Evolutionary conservation across 2,888 invertebrate genomes (phyloP), one percentile per base, ranked within the genome.

Genomic region (Ochropacha duplaris): DNA sequence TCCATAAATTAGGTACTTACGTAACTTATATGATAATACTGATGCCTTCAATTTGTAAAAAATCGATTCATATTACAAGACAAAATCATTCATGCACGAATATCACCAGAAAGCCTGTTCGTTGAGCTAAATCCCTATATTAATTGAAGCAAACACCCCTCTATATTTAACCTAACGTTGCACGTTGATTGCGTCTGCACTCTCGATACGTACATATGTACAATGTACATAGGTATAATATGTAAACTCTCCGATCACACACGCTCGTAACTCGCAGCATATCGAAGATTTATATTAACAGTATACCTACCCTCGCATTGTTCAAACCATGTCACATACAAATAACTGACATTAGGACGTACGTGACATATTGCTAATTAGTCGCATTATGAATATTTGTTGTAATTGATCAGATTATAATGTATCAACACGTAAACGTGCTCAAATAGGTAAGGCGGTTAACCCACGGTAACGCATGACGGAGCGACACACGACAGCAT

Each of bases 111-210:
- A 62, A 62, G 50, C 55, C 57, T 57, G 34, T 63, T 56, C 69
- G 72, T 70, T 71, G 64, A 68, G 62, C 62, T 57, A 61, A 64
- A 65, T 56, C 62, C 66, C 67, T 69, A 63, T 71, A 76, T 79
- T 81, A 78, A 81, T 80, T 80, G 72, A 74, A 74, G 74, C 74
- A 75, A 81, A 79, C 79, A 78, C 73, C 74, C 71, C 66, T 64
- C 64, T 69, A 71, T 71, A 72, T 69, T 75, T 69, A 64, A 76
- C 76, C 71, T 72, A 63, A 63, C 62, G 73, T 72, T 81, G 76
- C 62, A 63, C 62, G 73, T 72, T 81, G 76, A 78, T 78, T 81
- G 74, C 78, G 66, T 76, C 71, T 75, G 71, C 69, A 68, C 66
- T 60, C 64, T 57, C 64, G 55, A 65, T 64, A 68, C 58, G 58